Conservation (phyloP, 2,888 invertebrate species). For the Synanthedon formicaeformis region DNA sequence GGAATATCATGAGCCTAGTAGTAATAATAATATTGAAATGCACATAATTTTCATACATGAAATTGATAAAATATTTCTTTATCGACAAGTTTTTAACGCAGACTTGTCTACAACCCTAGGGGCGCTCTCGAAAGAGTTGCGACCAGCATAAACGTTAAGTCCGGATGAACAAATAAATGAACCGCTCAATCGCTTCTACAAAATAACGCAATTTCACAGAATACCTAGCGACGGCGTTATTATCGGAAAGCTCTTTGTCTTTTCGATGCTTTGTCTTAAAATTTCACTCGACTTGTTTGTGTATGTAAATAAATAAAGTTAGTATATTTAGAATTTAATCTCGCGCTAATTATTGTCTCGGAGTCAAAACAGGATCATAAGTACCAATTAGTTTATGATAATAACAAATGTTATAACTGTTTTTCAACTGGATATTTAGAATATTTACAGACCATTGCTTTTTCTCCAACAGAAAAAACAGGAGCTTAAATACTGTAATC, state of each 20-base stretch:
- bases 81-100: conserved; percentile 12
- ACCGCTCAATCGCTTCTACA: conserved; percentile 39
- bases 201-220: conserved; percentile 35
- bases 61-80: conserved; percentile 1
- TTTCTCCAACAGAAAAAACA: no score
- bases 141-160: conserved; percentile 54
- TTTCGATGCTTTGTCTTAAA: conserved; percentile 11
- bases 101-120: conserved; percentile 21
- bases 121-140: conserved; percentile 53
- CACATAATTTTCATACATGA: no score
- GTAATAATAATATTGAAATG: no score
- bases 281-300: conserved; percentile 5
- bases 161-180: conserved; percentile 66
- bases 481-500: no score
- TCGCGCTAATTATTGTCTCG: no score
- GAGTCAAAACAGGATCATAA: background rate
- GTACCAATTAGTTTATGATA: background rate
- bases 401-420: background rate
- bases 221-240: conserved; percentile 26
- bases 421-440: no score
- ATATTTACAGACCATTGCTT: no score
- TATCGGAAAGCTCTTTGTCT: conserved; percentile 26
- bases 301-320: background rate
- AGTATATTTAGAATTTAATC: no score
- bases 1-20: no score